Evolutionary conservation across 2,888 invertebrate species (phyloP), one percentile per base, ranked within the genome.

Genomic region (Cryptops parisi): DNA sequence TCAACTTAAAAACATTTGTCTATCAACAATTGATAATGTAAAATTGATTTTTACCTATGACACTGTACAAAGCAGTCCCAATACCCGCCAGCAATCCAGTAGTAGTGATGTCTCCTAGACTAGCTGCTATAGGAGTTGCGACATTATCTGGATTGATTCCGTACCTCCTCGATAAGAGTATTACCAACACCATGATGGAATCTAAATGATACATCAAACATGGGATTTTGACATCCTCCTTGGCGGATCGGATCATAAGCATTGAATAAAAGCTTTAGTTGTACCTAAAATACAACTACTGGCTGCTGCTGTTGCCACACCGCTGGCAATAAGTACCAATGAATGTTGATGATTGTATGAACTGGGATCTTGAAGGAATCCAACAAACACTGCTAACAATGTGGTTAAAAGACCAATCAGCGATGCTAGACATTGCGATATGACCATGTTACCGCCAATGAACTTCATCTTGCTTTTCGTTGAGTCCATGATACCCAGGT

Each of bases 111-210:
- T 93, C 91, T 45, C 91, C 91, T 54, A 91, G 74, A 66, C 86
- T 86, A 51, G 90, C 89, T 24, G 91, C 91, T 59, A 93, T 86
- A 6, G 91, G 91, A 52, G 90, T 90, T n/a, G 90, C 89, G 55
- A 93, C 81, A 70, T 93, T 93, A 68, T 93, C 91, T 46, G 91
- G 91, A 71, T 91, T 89, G 58, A 90, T 82, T 64, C 82, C 76
- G 65, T 81, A 76, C 62, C 79, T 78, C 59, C 81, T 77, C 3
- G 89, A 87, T 49, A 82, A 67, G 19, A 90, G 72, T 63, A 91
- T 81, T 27, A 91, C 89, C 54, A 78, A 79, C 47, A 88, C 81
- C 89, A 90, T 91, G 25, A 89, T 77, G 54, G 83, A 70, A 57
- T 84, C 84, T 83, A 70, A 2, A 48, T 2, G 70, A 71, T 54